Evolutionary conservation across 1,140 invertebrate species (phyloP).

Genomic region (Conus ventricosus): DNA sequence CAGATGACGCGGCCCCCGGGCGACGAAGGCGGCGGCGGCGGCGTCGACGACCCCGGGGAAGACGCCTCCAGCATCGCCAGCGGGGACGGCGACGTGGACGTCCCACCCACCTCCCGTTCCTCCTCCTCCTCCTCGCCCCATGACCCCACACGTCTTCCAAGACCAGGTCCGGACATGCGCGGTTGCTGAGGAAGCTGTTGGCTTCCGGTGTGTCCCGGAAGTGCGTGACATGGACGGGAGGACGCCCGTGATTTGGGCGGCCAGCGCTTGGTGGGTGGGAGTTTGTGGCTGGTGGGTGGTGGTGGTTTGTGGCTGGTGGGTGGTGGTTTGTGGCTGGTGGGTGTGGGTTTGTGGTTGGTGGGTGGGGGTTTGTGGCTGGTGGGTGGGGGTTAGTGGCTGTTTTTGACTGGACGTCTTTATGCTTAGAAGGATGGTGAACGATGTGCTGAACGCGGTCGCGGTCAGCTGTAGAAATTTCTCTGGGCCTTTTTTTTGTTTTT

Average conservation of each 20-base stretch:
- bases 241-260: slow-evolving; percentile 96
- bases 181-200: slow-evolving; percentile 90
- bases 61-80: slow-evolving; percentile 17
- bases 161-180: slow-evolving; percentile 74
- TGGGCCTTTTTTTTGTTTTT: too few species aligned
- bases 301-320: too few species aligned
- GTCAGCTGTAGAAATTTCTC: too few species aligned
- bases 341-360: too few species aligned
- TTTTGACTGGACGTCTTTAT: too few species aligned
- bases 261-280: slow-evolving; percentile 83
- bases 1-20: slow-evolving; percentile 85
- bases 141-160: background rate
- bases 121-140: background rate
- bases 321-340: too few species aligned
- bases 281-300: too few species aligned
- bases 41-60: slow-evolving; percentile 27
- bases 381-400: too few species aligned
- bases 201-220: slow-evolving; percentile 87
- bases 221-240: slow-evolving; percentile 92
- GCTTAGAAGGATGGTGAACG: too few species aligned
- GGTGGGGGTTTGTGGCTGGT: too few species aligned
- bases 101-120: background rate
- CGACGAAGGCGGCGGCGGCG: slow-evolving; percentile 62
- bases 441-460: too few species aligned
- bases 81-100: slow-evolving; percentile 49